A percentile compares a stretch with the other conserved stretches of the same genome.
phyloP scores from a whole-genome alignment of 2,888 invertebrate genomes.

The Seira sanloemensis region DNA sequence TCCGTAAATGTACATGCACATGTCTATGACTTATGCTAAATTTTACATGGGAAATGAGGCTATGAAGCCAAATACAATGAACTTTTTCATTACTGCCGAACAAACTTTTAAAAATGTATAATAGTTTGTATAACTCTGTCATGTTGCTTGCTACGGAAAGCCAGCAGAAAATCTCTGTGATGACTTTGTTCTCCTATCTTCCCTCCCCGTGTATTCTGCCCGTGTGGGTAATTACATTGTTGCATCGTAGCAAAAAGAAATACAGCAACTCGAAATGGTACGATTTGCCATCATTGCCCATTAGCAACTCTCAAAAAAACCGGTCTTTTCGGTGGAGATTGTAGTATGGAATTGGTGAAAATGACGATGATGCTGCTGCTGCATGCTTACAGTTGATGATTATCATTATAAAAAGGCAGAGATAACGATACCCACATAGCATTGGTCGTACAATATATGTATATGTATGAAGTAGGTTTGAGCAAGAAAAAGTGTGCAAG shows the following conservation, averaged over 20 bases:
- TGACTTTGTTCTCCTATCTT: neutral
- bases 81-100: neutral
- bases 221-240: neutral
- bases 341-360: neutral
- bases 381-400: neutral
- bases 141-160: neutral
- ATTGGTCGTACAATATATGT: too few relatives aligned
- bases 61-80: neutral
- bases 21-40: too few relatives aligned
- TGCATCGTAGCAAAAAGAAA: neutral
- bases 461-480: neutral
- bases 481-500: neutral
- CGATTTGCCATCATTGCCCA: neutral
- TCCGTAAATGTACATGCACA: neutral
- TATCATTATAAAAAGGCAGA: conserved; percentile 19
- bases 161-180: conserved; percentile 11
- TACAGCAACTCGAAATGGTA: too few relatives aligned
- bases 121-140: neutral
- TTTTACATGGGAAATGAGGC: too few relatives aligned
- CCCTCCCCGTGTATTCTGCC: neutral
- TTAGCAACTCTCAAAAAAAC: neutral
- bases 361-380: neutral
- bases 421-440: conserved; percentile 14
- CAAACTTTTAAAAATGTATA: too few relatives aligned
- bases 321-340: neutral